Conservation (phyloP, 2,888 invertebrate species). For the Laspeyria flexula region DNA sequence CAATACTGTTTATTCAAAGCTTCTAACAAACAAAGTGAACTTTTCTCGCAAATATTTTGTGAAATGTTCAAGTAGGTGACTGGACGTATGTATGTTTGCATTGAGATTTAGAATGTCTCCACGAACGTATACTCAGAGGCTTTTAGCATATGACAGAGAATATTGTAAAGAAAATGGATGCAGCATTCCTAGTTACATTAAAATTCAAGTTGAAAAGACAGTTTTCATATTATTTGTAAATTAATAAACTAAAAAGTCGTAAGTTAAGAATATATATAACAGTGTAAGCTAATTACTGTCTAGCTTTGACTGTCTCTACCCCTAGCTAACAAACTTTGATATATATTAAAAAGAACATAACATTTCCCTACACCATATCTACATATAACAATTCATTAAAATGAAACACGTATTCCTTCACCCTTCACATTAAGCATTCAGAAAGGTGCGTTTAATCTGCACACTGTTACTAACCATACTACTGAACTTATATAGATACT, state of each 20-base stretch:
- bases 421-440: background rate
- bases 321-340: no score
- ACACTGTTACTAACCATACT: constrained; percentile 12
- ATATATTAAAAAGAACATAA: no score
- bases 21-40: constrained; percentile 1
- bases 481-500: constrained; percentile 1
- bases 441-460: background rate
- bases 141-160: constrained; percentile 8
- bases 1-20: background rate
- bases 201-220: background rate
- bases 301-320: no score
- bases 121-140: background rate
- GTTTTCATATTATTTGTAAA: no score
- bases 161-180: constrained; percentile 3
- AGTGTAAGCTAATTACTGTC: no score
- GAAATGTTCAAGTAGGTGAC: background rate
- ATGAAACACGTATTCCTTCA: background rate
- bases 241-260: no score
- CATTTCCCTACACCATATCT: no score
- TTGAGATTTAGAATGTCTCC: background rate
- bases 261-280: no score
- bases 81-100: background rate
- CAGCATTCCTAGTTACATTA: background rate
- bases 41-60: background rate
- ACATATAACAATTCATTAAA: no score